Percentiles rank a stretch among this genome's conserved stretches.
phyloP scores from a whole-genome alignment of 2,797 vertebrate species.

The Sciurus vulgaris region DNA sequence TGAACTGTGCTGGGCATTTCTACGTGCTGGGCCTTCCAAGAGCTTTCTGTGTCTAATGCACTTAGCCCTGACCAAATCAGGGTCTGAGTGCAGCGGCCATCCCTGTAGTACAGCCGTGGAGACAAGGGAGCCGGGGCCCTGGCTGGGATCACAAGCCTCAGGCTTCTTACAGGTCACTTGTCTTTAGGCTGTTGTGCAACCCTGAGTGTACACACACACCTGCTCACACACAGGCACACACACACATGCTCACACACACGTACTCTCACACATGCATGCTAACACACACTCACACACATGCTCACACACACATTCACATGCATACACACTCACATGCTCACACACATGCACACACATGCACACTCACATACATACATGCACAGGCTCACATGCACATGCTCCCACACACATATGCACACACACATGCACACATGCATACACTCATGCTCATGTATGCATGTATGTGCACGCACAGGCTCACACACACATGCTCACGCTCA shows the following conservation, averaged over 20 bases:
- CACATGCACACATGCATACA: no score
- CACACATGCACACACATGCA: neutral
- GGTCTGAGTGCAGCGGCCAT: fast-evolving
- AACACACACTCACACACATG: neutral
- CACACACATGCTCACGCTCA: no score
- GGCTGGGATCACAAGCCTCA: neutral
- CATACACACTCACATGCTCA: neutral
- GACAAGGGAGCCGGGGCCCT: neutral
- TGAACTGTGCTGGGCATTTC: fast-evolving
- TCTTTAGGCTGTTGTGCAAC: neutral
- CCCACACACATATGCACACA: no score
- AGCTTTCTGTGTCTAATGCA: fast-evolving
- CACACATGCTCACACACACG: no score
- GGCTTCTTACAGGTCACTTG: neutral
- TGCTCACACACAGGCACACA: no score
- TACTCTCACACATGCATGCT: neutral
- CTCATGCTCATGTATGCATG: no score
- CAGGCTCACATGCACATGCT: no score
- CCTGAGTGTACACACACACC: neutral
- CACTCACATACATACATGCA: no score
- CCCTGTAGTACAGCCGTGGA: fast-evolving
- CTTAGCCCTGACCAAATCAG: neutral
- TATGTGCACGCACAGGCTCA: no score
- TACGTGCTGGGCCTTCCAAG: fast-evolving
- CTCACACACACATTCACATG: neutral